These are phyloP conservation scores for Drosophila dives DNA, from an alignment of 2,888 invertebrate species.

Conservation along the genomic window DNA sequence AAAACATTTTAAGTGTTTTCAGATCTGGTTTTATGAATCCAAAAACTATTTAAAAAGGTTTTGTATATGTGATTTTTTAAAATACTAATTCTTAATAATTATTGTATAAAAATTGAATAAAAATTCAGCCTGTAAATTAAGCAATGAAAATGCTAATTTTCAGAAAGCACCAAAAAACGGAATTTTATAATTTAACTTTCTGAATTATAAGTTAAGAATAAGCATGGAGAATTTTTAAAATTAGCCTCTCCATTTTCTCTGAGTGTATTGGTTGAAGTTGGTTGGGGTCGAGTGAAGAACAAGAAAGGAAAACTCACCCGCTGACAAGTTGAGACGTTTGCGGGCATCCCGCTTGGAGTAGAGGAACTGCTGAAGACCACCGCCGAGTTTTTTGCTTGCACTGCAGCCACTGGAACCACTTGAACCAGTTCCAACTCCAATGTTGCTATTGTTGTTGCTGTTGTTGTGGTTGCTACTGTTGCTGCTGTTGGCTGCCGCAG, in stretches of 20 bases:
- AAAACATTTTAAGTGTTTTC: background rate
- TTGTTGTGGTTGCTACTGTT: conserved; percentile 78
- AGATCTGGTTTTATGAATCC: background rate
- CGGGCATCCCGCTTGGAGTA: conserved; percentile 87
- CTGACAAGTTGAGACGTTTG: conserved; percentile 85
- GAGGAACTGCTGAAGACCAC: conserved; percentile 88
- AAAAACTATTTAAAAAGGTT: too few species aligned
- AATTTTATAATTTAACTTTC: background rate
- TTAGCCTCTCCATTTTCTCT: background rate
- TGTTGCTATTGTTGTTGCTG: conserved; percentile 62
- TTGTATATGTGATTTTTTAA: background rate
- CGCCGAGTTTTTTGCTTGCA: conserved; percentile 88
- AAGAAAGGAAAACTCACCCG: conserved; percentile 86
- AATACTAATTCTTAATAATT: background rate
- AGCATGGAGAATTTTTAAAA: background rate
- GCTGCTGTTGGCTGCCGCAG: conserved; percentile 74
- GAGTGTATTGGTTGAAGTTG: background rate
- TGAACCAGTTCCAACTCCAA: conserved; percentile 10
- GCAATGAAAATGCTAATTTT: background rate
- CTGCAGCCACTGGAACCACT: conserved; percentile 21
- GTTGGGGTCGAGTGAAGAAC: background rate
- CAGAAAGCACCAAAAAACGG: background rate
- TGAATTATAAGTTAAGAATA: background rate
- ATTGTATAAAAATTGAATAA: background rate
- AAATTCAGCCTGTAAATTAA: background rate